A percentile compares a stretch with the other conserved stretches of the same genome.
Evolutionary conservation across 2,113 vertebrate genomes (phyloP).

Genomic region (Takifugu bimaculatus): DNA sequence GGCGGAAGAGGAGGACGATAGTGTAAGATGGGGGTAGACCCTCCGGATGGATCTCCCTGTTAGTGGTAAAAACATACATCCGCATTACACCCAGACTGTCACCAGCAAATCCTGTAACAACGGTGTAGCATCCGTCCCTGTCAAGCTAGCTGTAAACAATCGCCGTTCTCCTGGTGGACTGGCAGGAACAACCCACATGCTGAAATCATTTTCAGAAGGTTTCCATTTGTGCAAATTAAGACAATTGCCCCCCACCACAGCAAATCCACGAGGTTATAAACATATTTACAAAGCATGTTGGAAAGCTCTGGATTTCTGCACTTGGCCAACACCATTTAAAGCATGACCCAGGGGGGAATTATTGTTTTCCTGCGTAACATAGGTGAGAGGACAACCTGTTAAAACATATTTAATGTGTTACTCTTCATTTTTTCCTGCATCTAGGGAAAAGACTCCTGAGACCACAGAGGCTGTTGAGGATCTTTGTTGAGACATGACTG

Average conservation of each 20-base stretch:
- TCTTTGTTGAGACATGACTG: slow-evolving; percentile 48
- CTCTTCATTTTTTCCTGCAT: slow-evolving; percentile 24
- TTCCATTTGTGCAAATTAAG: slow-evolving; percentile 59
- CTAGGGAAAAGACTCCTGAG: slow-evolving; percentile 13
- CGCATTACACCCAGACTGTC: slow-evolving; percentile 1
- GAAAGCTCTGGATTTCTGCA: slow-evolving; percentile 17
- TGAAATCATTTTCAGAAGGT: slow-evolving; percentile 63
- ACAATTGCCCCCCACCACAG: slow-evolving; percentile 33
- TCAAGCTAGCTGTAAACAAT: slow-evolving; percentile 9
- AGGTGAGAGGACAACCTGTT: slow-evolving; percentile 19
- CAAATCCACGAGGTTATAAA: slow-evolving; percentile 43
- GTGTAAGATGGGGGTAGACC: slow-evolving; percentile 91
- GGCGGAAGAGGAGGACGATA: slow-evolving; percentile 89
- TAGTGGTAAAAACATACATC: slow-evolving; percentile 25
- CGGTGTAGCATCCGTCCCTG: slow-evolving; percentile 1
- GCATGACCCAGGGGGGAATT: slow-evolving; percentile 24
- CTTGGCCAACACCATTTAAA: slow-evolving; percentile 36
- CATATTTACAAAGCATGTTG: slow-evolving; percentile 44
- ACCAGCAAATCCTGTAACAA: slow-evolving; percentile 1
- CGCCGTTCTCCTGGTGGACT: slow-evolving; percentile 26
- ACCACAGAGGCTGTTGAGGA: slow-evolving; percentile 1
- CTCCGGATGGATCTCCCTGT: slow-evolving; percentile 92
- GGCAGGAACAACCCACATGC: slow-evolving; percentile 50
- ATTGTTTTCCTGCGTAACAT: slow-evolving; percentile 11
- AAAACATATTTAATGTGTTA: not conserved